phyloP scores from a whole-genome alignment of 2,113 vertebrate genomes.

The Seriola quinqueradiata region DNA sequence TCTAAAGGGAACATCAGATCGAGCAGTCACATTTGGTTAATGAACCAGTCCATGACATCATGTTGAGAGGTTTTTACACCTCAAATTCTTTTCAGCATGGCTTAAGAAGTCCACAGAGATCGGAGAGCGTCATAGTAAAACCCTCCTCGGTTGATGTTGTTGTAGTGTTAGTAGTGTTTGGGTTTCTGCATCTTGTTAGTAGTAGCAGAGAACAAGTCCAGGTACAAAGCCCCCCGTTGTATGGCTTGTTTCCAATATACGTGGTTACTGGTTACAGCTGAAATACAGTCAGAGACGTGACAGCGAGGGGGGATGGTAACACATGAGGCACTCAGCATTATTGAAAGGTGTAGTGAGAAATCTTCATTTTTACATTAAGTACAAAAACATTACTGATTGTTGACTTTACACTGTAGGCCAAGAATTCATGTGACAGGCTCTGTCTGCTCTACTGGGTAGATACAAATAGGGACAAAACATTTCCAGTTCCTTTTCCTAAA shows the following conservation, averaged over 20 bases:
- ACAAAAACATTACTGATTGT: conserved; percentile 45
- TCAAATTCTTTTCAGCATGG: conserved; percentile 66
- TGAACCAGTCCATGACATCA: conserved; percentile 79
- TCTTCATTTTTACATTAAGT: conserved; percentile 36
- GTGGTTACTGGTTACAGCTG: conserved; percentile 64
- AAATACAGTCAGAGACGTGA: conserved; percentile 38
- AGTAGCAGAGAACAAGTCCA: conserved; percentile 54
- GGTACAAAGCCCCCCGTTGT: conserved; percentile 62
- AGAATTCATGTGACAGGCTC: conserved; percentile 22
- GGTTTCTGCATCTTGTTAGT: conserved; percentile 41
- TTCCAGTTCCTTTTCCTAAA: conserved; percentile 47
- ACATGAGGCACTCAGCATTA: conserved; percentile 78
- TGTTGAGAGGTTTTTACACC: conserved; percentile 56
- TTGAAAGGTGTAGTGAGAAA: conserved; percentile 60
- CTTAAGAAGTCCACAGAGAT: conserved; percentile 75
- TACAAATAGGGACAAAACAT: conserved; percentile 41
- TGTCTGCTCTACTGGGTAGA: conserved; percentile 22
- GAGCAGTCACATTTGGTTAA: conserved; percentile 65
- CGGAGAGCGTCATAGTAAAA: conserved; percentile 29
- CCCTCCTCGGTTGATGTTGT: conserved; percentile 45
- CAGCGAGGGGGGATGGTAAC: conserved; percentile 30
- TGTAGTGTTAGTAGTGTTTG: conserved; percentile 53
- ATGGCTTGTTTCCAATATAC: conserved; percentile 83
- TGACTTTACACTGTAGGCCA: conserved; percentile 28
- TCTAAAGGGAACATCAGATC: conserved; percentile 50